A percentile compares a stretch with the other conserved stretches of the same genome.
phyloP scores from a whole-genome alignment of 2,797 vertebrate genomes.

The Chrysolophus pictus region DNA sequence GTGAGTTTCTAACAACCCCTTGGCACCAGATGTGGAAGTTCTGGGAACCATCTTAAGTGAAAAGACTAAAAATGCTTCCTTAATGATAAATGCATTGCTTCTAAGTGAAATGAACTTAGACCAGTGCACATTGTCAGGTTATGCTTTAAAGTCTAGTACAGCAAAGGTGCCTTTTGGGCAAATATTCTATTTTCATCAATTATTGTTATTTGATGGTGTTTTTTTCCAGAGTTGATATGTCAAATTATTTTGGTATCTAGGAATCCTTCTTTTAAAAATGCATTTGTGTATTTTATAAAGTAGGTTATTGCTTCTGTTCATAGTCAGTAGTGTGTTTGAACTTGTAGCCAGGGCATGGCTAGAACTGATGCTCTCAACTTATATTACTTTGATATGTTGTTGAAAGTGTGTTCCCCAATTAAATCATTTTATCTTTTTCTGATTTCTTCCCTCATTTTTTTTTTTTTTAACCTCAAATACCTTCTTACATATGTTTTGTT shows the following conservation, averaged over 20 bases:
- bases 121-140: neutral
- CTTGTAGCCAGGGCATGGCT: neutral
- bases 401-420: neutral
- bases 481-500: neutral
- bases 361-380: neutral
- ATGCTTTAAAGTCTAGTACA: neutral
- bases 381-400: neutral
- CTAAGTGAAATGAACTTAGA: neutral
- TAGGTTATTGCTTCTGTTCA: neutral
- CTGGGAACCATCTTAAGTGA: slow-evolving; percentile 41
- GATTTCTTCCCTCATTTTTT: neutral
- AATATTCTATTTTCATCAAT: neutral
- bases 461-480: neutral
- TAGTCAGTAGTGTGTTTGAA: neutral
- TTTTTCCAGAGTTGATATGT: neutral
- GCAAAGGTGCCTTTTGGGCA: neutral
- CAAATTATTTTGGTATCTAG: neutral
- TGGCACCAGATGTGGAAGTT: slow-evolving; percentile 42
- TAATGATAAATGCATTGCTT: neutral
- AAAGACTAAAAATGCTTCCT: neutral
- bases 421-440: neutral
- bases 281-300: neutral
- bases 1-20: neutral
- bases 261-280: neutral
- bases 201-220: neutral